A percentile compares a stretch with the other conserved stretches of the same genome.
phyloP scores from a whole-genome alignment of 2,888 invertebrate genomes.

The Pollenia griseotomentosa region DNA sequence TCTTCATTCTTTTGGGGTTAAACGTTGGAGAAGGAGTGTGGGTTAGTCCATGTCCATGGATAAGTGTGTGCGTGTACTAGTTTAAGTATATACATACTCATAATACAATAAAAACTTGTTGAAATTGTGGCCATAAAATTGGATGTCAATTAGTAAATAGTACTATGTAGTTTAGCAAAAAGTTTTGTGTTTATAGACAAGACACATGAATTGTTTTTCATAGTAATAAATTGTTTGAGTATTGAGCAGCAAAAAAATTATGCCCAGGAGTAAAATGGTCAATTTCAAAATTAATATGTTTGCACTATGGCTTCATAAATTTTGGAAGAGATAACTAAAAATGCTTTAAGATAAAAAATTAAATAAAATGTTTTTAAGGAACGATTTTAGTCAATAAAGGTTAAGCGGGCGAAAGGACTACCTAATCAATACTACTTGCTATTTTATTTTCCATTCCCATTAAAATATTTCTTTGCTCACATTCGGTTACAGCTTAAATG shows the following conservation, averaged over 20 bases:
- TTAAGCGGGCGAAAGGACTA: too few relatives aligned
- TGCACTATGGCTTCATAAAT: background rate
- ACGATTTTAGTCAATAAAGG: too few relatives aligned
- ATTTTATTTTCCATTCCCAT: too few relatives aligned
- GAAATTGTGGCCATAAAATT: constrained; percentile 58
- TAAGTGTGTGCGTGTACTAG: background rate
- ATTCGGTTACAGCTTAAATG: background rate
- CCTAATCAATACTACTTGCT: too few relatives aligned
- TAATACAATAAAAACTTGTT: constrained; percentile 43
- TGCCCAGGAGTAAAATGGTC: constrained; percentile 14
- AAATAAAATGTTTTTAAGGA: too few relatives aligned
- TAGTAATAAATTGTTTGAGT: constrained; percentile 3
- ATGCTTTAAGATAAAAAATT: too few relatives aligned
- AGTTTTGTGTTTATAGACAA: background rate
- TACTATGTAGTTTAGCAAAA: background rate
- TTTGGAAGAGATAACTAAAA: background rate
- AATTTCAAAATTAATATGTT: constrained; percentile 12
- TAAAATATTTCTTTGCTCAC: too few relatives aligned
- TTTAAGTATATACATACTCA: background rate
- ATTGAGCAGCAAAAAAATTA: constrained; percentile 17
- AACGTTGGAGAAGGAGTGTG: constrained; percentile 6
- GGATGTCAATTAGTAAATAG: constrained; percentile 63
- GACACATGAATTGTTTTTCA: background rate
- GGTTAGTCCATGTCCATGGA: background rate
- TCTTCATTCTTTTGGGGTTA: constrained; percentile 8